These are phyloP conservation scores for Rousettus leschenaultii DNA, from an alignment of 2,113 vertebrate genomes.

Conservation along the genomic window DNA sequence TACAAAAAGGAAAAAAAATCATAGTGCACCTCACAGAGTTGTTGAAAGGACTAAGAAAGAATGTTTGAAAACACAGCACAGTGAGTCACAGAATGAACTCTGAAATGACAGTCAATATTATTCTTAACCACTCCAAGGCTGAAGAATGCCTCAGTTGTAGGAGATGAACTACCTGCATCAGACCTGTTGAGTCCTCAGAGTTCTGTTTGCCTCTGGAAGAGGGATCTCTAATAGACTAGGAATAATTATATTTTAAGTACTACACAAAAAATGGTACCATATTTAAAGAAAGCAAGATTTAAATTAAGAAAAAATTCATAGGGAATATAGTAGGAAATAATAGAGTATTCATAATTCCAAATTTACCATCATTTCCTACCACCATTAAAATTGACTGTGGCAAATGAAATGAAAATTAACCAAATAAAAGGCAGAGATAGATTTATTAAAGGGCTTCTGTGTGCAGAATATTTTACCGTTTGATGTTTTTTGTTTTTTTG, in stretches of 20 bases:
- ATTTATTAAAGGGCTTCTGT: not conserved
- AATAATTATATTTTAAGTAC: not conserved
- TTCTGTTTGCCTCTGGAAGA: not conserved
- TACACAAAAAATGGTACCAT: not conserved
- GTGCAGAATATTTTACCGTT: not conserved
- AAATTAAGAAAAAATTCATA: not conserved
- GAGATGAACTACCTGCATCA: not conserved
- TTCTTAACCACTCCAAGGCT: not conserved
- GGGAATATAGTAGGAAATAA: not conserved
- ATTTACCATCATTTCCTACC: not conserved
- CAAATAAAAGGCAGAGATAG: not conserved
- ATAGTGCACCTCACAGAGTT: not conserved
- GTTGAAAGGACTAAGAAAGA: not conserved
- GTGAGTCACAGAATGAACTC: not conserved
- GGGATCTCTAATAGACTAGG: not conserved
- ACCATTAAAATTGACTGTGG: not conserved
- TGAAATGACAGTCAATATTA: not conserved
- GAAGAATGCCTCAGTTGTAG: not conserved
- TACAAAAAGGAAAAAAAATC: not conserved
- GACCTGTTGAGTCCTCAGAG: not conserved
- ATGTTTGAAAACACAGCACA: not conserved
- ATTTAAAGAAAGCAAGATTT: not conserved
- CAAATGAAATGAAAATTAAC: constrained; percentile 19
- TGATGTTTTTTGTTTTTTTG: not conserved
- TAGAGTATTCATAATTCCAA: not conserved